phyloP scores from a whole-genome alignment of 2,797 vertebrate species.

The Sandelia bainsii region DNA sequence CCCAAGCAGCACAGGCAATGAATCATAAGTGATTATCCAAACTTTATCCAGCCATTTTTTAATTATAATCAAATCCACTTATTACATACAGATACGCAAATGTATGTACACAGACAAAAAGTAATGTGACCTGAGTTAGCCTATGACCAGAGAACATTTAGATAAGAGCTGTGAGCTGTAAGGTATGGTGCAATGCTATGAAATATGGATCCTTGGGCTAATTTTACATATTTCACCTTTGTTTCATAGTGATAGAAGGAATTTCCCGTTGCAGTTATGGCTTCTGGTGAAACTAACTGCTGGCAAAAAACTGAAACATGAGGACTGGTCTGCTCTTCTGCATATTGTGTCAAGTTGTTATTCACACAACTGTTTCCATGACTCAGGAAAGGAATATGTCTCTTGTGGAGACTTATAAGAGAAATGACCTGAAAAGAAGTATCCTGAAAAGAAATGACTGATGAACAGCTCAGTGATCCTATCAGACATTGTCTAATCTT shows the following conservation, averaged over 20 bases:
- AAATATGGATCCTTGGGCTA: neutral
- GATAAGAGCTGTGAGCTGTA: constrained; percentile 6
- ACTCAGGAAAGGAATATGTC: constrained; percentile 12
- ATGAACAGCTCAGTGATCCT: constrained; percentile 7
- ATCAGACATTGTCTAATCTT: constrained; percentile 22
- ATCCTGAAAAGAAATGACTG: neutral
- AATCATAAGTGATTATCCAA: constrained; percentile 73
- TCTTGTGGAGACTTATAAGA: neutral
- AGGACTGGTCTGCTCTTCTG: neutral
- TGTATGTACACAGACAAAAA: constrained; percentile 12
- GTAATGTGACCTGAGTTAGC: constrained; percentile 24
- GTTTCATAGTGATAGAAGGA: constrained; percentile 8
- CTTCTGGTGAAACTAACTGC: neutral
- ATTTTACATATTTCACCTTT: constrained; percentile 16
- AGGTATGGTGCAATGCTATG: neutral
- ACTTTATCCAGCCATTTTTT: constrained; percentile 71
- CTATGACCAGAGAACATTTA: constrained; percentile 12
- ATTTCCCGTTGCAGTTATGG: neutral
- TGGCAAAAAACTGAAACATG: constrained; percentile 3
- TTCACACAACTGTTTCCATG: neutral
- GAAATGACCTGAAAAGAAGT: neutral
- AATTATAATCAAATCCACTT: constrained; percentile 65
- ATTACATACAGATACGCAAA: constrained; percentile 25
- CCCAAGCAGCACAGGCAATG: constrained; percentile 44
- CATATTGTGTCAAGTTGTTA: neutral